Evolutionary conservation across 35 echinoderm and acorn worm species (phyloP).

Genomic region (Apostichopus parvimensis): DNA sequence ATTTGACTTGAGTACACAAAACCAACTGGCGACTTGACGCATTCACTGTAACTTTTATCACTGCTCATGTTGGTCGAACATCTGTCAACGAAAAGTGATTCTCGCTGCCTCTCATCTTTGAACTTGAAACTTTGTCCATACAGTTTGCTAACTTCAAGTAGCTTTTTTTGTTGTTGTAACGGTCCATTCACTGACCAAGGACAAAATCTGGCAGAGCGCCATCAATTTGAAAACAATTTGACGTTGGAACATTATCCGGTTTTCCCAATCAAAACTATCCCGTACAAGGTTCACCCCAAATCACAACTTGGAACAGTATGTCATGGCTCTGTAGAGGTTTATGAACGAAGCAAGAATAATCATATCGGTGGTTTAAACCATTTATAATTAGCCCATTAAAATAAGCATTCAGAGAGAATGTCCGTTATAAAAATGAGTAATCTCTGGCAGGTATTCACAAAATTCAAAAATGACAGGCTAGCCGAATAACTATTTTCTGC

Average conservation of each 20-base stretch:
- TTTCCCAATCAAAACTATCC: too few relatives aligned
- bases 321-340: too few relatives aligned
- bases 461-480: too few relatives aligned
- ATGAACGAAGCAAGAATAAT: too few relatives aligned
- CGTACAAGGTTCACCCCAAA: too few relatives aligned
- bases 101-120: neutral
- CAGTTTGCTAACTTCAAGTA: neutral
- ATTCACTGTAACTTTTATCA: neutral
- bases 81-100: conserved; percentile 4
- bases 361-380: too few relatives aligned
- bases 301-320: too few relatives aligned
- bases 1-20: conserved; percentile 5
- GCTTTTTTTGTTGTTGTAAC: neutral
- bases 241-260: neutral
- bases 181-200: neutral
- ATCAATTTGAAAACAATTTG: neutral
- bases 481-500: too few relatives aligned
- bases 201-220: neutral
- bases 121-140: neutral
- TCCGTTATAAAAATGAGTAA: too few relatives aligned
- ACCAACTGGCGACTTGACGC: conserved; percentile 15
- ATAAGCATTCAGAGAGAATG: too few relatives aligned
- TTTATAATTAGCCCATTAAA: too few relatives aligned
- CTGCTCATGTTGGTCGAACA: neutral
- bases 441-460: too few relatives aligned